Base-by-base conservation (phyloP, 2,797 vertebrate species). In the Alcedo atthis region DNA sequence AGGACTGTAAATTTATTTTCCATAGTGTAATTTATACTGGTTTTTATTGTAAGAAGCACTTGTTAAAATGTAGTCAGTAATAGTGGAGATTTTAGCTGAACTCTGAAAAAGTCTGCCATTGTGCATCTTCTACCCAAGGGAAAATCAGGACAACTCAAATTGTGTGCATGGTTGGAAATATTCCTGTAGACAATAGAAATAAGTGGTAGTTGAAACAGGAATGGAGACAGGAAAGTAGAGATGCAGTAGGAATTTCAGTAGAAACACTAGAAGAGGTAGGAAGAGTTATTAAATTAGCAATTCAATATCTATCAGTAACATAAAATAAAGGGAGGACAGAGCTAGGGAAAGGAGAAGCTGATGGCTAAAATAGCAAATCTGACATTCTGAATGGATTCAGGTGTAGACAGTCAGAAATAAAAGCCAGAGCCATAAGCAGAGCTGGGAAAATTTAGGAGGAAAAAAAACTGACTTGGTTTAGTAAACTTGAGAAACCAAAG, bases 11-110 rank as follows among this genome's bases (percentile, higher is more conserved):
- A 1, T 53, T 59, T 86, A 25, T 87, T 90, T 81, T 64, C 33
- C 19, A 5, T 5, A n/a, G 6, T 16, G 12, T 43, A 66, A 67
- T 1, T 0, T n/a, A 24, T 18, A 40, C 69, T 32, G 11, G 6
- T 10, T 91, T 19, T 59, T 75, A 35, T 18, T 40, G 6, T 48
- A 46, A 45, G 33, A 22, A 57, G 6, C 8, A 37, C 19, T 76
- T 75, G 9, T 22, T 76, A 70, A 75, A 74, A 75, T 71, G 24
- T 71, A n/a, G 3, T 62, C 15, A 30, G 5, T 17, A 17, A 20
- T 33, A 55, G 8, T 20, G 51, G 19, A 55, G 26, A 40, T 64
- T 92, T 85, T 4, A 6, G 12, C 42, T 30, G 48, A 73, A 40
- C 10, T 77, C 55, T 58, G 26, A 43, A 70, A 55, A 82, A 37